Percentiles rank a stretch among this genome's conserved stretches.
Conservation (phyloP, 2,888 invertebrate species). For the Amblyteles armatorius region DNA sequence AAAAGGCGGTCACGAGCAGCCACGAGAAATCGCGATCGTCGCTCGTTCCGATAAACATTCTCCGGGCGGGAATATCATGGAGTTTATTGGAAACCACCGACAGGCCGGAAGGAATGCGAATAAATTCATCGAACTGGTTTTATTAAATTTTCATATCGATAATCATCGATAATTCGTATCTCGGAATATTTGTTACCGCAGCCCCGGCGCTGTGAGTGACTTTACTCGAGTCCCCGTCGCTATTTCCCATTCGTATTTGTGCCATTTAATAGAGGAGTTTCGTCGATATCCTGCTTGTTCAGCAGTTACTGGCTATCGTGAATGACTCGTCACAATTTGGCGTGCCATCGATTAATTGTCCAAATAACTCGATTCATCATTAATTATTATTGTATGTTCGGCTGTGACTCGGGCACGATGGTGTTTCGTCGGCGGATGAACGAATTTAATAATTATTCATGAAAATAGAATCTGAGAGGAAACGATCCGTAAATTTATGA, state of each 20-base stretch:
- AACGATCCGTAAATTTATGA: no score
- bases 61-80: neutral
- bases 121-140: neutral
- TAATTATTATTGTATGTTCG: no score
- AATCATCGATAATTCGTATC: neutral
- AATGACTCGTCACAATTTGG: neutral
- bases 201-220: neutral
- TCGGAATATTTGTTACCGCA: neutral
- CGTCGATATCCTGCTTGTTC: neutral
- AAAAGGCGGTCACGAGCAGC: neutral
- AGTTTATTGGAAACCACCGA: neutral
- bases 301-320: neutral
- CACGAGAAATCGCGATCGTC: neutral
- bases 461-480: no score
- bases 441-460: no score
- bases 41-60: neutral
- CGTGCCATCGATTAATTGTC: neutral
- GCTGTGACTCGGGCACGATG: no score
- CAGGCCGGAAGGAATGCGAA: neutral
- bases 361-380: neutral
- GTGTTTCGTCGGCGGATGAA: no score
- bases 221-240: neutral
- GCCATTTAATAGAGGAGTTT: neutral
- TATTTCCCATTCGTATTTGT: neutral
- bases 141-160: neutral